Evolutionary conservation across 2,113 vertebrate species (phyloP).

Genomic region (Holacanthus passer): DNA sequence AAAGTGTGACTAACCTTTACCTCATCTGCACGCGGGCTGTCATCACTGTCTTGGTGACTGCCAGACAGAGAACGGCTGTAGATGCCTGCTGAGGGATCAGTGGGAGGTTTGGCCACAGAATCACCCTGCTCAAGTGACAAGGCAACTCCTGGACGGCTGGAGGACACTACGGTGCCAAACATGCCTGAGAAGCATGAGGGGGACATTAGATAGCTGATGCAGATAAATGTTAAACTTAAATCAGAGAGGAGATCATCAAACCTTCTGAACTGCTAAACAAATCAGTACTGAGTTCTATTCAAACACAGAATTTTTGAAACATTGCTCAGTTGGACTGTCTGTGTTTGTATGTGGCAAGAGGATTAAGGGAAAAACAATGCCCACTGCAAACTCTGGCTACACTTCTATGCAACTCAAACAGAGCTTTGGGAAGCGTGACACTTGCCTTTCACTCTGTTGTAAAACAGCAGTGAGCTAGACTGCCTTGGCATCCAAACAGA

Average conservation of each 20-base stretch:
- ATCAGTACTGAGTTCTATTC: not conserved
- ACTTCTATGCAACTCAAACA: not conserved
- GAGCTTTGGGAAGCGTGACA: not conserved
- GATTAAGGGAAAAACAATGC: not conserved
- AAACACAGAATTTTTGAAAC: not conserved
- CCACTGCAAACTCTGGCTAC: not conserved
- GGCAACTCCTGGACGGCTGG: constrained; percentile 65
- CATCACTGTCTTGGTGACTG: constrained; percentile 70
- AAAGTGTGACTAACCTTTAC: constrained; percentile 66
- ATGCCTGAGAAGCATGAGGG: constrained; percentile 81
- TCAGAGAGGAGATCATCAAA: not conserved
- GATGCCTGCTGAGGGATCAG: constrained; percentile 76
- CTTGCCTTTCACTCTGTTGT: constrained; percentile 2
- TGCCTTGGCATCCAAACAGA: not conserved
- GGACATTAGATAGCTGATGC: not conserved
- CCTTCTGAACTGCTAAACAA: not conserved
- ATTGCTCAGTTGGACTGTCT: not conserved
- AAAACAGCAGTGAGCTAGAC: not conserved
- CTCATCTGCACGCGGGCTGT: constrained; percentile 73
- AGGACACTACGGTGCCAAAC: constrained; percentile 81
- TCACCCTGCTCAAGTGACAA: constrained; percentile 77
- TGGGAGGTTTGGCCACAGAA: constrained; percentile 51
- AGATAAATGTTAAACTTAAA: not conserved
- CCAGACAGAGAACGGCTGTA: constrained; percentile 72
- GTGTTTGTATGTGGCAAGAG: not conserved